phyloP scores from a whole-genome alignment of 2,888 invertebrate species.

The Drosophila falleni region DNA sequence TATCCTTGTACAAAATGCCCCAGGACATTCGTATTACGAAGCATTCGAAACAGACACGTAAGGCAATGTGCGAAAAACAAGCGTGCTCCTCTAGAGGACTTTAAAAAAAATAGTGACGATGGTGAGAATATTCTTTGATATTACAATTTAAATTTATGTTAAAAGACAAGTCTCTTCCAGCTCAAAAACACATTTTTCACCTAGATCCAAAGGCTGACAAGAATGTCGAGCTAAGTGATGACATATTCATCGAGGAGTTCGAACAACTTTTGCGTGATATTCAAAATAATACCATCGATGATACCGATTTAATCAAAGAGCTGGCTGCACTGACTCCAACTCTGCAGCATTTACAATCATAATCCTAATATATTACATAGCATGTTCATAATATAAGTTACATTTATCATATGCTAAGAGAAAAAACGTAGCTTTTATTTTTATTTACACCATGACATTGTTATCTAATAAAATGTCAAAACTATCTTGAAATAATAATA shows the following conservation, averaged over 20 bases:
- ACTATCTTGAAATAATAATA: neutral
- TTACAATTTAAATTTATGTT: neutral
- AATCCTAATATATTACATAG: no score
- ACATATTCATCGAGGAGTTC: conserved; percentile 17
- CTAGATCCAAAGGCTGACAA: neutral
- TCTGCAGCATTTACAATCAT: conserved; percentile 17
- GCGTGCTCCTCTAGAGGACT: rapidly evolving
- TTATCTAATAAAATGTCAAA: neutral
- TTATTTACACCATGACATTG: neutral
- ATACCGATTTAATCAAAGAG: conserved; percentile 23
- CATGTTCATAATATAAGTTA: neutral
- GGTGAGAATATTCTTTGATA: neutral
- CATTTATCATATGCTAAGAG: neutral
- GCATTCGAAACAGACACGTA: conserved; percentile 22
- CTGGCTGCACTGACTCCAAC: conserved; percentile 28
- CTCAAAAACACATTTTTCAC: neutral
- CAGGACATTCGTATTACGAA: neutral
- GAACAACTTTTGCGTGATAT: conserved; percentile 23
- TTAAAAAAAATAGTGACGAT: no score
- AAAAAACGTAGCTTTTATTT: neutral
- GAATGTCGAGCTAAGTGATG: neutral
- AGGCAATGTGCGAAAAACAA: neutral
- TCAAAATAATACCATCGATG: conserved; percentile 25
- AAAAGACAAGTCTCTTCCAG: neutral
- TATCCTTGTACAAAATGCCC: conserved; percentile 19